These are phyloP conservation scores for Prolemur simus DNA, from an alignment of 2,113 vertebrate genomes.

Conservation along the genomic window DNA sequence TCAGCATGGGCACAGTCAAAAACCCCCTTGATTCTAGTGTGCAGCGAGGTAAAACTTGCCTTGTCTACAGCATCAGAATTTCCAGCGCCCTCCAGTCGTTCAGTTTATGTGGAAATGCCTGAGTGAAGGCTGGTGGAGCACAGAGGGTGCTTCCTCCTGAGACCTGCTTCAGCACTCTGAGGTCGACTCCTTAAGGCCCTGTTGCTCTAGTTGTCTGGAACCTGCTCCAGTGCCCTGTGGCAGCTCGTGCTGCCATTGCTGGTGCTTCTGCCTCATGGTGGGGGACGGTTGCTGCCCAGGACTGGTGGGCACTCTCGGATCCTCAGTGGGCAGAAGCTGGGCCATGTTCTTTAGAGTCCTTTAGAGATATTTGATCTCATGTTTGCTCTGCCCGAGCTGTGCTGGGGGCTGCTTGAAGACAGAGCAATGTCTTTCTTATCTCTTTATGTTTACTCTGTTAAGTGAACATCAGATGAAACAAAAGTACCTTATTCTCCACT, in stretches of 20 bases:
- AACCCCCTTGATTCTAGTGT: background rate
- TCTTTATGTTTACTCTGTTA: background rate
- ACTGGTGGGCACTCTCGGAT: background rate
- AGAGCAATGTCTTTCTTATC: background rate
- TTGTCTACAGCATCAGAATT: background rate
- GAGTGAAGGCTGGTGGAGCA: background rate
- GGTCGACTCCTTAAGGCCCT: background rate
- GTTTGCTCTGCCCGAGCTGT: background rate
- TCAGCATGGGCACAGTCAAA: background rate
- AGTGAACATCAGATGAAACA: background rate
- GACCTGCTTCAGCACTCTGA: background rate
- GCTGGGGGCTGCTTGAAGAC: background rate
- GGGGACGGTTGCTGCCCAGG: background rate
- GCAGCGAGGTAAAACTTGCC: background rate
- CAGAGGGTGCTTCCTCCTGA: background rate
- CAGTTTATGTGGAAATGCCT: background rate
- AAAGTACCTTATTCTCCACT: background rate
- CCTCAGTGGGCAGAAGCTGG: background rate
- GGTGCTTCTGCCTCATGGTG: background rate
- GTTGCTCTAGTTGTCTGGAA: background rate
- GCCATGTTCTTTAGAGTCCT: background rate
- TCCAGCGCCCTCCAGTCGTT: background rate
- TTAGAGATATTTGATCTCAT: background rate
- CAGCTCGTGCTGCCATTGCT: background rate
- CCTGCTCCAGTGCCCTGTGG: background rate